Evolutionary conservation across 2,113 vertebrate species (phyloP).

Genomic region (Platycercus adscitus): DNA sequence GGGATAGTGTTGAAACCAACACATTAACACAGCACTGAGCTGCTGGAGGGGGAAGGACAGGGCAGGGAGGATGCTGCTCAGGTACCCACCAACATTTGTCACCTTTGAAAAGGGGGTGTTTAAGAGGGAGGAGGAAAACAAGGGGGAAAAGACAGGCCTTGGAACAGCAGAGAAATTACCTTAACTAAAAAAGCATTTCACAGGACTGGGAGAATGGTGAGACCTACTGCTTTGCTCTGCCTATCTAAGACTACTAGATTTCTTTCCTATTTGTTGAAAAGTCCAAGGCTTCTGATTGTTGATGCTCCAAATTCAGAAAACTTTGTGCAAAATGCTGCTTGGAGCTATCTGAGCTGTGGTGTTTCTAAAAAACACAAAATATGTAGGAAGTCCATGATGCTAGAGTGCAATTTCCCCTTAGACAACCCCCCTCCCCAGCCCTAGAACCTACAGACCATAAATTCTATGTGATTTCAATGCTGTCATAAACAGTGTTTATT

Average conservation of each 20-base stretch:
- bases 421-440: not conserved
- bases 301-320: not conserved
- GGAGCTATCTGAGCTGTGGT: not conserved
- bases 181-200: not conserved
- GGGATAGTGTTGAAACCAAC: not conserved
- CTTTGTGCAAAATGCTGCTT: not conserved
- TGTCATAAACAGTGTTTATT: not conserved
- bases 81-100: not conserved
- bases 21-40: not conserved
- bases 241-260: not conserved
- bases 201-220: not conserved
- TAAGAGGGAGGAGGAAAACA: not conserved
- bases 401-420: not conserved
- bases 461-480: not conserved
- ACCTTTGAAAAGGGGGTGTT: not conserved
- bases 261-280: not conserved
- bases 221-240: not conserved
- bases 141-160: fast-evolving
- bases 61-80: not conserved
- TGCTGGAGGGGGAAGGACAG: not conserved
- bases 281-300: not conserved
- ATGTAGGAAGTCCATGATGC: not conserved
- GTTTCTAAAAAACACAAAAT: not conserved
- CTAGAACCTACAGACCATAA: not conserved
- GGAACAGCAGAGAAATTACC: not conserved